Evolutionary conservation across 2,113 vertebrate genomes (phyloP), one percentile per base, ranked within the genome.

Genomic region (Chloropsis hardwickii): DNA sequence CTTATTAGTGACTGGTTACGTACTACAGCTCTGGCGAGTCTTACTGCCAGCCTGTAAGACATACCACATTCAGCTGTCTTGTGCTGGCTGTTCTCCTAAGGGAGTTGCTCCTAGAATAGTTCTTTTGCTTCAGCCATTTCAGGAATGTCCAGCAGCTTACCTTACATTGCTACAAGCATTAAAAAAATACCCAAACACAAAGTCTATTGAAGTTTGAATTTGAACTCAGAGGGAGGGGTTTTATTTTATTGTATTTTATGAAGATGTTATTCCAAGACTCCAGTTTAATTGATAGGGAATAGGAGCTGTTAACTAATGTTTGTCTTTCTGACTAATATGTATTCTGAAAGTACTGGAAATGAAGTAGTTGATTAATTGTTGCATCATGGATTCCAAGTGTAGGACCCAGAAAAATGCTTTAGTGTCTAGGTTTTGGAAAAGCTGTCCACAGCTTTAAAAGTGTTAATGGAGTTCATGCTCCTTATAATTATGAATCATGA

Each of bases 381-480:
- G 13, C 72, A 40, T 64, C 18, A 16, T 0, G 11, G 37, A 33
- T 81, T 88, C 51, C 40, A 73, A 54, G 27, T 28, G 48, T 6
- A 80, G 33, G 27, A 83, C 60, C 6, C 60, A 89, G 62, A 66
- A 78, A 78, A 89, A 62, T 5, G 22, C 48, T 72, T 58, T 11
- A 9, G 37, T 48, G 18, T 72, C 40, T 64, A 21, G 6, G 12
- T 56, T 91, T 94, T 31, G 65, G 50, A 83, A 91, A 70, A 88
- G 39, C 76, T 88, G 50, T 56, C 54, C 14, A 31, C 25, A 66
- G 51, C 33, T 92, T 73, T 78, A 11, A 17, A 79, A 62, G 50
- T 86, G 45, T 86, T 88, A 86, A 70, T 66, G 42, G 80, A 92
- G 67, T 90, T 96, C 60, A 42, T 84, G 51, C 54, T 70, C 77